A percentile compares a stretch with the other conserved stretches of the same genome.
Conservation (phyloP, 2,113 vertebrate genomes). For the Xenopus tropicalis region DNA sequence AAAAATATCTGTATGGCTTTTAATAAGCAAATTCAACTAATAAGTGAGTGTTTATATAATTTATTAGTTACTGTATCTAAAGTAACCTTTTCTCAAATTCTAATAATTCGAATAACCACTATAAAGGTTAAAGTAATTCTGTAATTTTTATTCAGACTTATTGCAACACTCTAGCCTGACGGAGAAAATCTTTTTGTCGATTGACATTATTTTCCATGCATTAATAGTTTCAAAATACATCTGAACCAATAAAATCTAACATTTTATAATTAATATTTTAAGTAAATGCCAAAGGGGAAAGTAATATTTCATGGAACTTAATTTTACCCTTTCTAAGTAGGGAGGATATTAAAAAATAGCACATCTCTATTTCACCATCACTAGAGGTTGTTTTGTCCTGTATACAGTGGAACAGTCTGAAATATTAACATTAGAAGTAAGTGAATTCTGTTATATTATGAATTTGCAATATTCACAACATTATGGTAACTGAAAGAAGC, state of each 20-base stretch:
- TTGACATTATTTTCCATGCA: not conserved
- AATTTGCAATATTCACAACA: too few relatives aligned
- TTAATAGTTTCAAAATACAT: slow-evolving; percentile 9
- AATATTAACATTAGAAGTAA: too few relatives aligned
- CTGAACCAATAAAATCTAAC: slow-evolving; percentile 19
- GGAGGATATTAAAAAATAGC: too few relatives aligned
- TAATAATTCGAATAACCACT: slow-evolving; percentile 30
- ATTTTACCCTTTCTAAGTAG: slow-evolving; percentile 10
- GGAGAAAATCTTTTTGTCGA: slow-evolving; percentile 20
- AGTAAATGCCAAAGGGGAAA: not conserved
- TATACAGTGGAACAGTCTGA: too few relatives aligned
- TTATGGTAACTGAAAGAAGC: too few relatives aligned
- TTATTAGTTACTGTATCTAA: slow-evolving; percentile 28
- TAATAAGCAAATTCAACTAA: slow-evolving; percentile 38
- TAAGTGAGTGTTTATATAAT: slow-evolving; percentile 44
- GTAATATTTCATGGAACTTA: not conserved
- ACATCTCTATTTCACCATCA: too few relatives aligned
- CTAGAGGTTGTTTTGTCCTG: too few relatives aligned
- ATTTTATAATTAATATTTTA: slow-evolving; percentile 4
- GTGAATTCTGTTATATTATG: too few relatives aligned
- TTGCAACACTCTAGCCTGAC: slow-evolving; percentile 12
- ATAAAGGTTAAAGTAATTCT: slow-evolving; percentile 39
- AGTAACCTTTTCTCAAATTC: slow-evolving; percentile 40
- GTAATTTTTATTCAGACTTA: slow-evolving; percentile 20
- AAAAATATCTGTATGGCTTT: slow-evolving; percentile 23